phyloP scores from a whole-genome alignment of 2,113 vertebrate genomes.

The Melanerpes aurifrons region DNA sequence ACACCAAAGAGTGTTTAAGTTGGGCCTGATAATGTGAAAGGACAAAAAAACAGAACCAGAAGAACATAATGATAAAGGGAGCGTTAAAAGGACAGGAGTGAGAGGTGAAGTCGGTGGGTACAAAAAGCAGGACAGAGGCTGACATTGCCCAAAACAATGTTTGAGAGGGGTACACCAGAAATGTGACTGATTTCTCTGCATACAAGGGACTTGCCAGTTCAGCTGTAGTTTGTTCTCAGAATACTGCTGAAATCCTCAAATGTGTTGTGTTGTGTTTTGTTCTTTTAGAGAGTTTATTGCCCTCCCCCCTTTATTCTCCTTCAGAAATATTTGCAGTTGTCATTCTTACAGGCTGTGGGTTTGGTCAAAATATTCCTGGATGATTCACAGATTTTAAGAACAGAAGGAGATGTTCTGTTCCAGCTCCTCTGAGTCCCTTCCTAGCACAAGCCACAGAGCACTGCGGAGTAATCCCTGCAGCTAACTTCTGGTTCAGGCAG shows the following conservation, averaged over 20 bases:
- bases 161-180: neutral
- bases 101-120: neutral
- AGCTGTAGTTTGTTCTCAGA: neutral
- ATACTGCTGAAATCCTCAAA: neutral
- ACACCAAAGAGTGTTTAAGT: neutral
- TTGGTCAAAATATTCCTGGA: conserved; percentile 16
- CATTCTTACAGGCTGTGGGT: conserved; percentile 21
- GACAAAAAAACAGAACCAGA: neutral
- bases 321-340: conserved; percentile 21
- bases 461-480: conserved; percentile 17
- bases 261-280: neutral
- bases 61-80: neutral
- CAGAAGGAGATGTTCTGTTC: conserved; percentile 26
- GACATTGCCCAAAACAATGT: neutral
- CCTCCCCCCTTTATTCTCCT: neutral
- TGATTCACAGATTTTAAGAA: conserved; percentile 40
- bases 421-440: conserved; percentile 39
- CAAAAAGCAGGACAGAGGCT: neutral
- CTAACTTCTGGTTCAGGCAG: neutral
- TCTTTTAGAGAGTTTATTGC: neutral
- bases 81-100: neutral
- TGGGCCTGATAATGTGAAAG: neutral
- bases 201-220: neutral
- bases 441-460: conserved; percentile 20
- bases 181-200: neutral